Evolutionary conservation across 1,140 invertebrate species (phyloP), one percentile per base, ranked within the genome.

Genomic region (Elymnias hypermnestra): DNA sequence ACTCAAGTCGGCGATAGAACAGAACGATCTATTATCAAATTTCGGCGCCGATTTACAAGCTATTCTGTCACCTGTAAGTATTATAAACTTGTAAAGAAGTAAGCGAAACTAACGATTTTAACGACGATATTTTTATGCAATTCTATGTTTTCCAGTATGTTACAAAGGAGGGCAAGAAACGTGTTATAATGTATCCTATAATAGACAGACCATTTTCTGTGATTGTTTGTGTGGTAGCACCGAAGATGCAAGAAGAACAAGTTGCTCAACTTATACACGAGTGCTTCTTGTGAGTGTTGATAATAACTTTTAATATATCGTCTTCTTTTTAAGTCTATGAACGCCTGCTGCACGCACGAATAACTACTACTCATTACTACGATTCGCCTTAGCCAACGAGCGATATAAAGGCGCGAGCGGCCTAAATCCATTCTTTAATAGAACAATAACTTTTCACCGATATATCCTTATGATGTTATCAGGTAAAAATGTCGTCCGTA

Each of bases 191-290:
- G 60, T 64, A 52, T 5, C 66, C 79, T 0, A 40, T 83, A 3
- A 0, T 9, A 0, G 75, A 73, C 15, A 64, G 71, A n/a, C 75
- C 72, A 3, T 78, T 84, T 12, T 67, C 75, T 0, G 51, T 71
- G 2, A 57, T 82, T 0, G 68, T 74, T 2, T 84, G 75, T 23
- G 57, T 78, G 5, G 52, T 79, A 0, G 56, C 61, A 0, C 68
- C 79, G 1, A 68, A 63, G 12, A 14, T 72, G 14, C 25, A 48
- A 4, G 70, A 82, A 40, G 72, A 76, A 5, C 53, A 57, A 1
- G 62, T 73, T 0, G 44, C 48, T 10, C 14, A 53, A 0, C 5
- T 68, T 1, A 50, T 64, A n/a, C 46, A 70, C 8, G 81, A 84
- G 37, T 73, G 69, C 29, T 76, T 65, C 31, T 19, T 76, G 79